Base-by-base conservation (phyloP, 2,113 vertebrate species). In the Nibea albiflora region DNA sequence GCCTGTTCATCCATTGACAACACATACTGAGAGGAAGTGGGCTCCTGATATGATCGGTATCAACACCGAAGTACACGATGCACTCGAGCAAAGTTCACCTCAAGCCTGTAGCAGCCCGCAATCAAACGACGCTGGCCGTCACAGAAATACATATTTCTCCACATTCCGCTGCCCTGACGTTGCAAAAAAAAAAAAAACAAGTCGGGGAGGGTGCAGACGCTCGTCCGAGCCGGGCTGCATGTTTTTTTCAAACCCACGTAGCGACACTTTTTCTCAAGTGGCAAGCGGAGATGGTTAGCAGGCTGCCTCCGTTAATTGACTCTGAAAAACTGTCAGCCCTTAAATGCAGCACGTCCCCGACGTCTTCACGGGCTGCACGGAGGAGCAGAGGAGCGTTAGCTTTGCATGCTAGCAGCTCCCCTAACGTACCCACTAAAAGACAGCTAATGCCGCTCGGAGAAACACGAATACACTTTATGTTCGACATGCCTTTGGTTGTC, bases 11-110 rank as follows among this genome's bases (percentile, higher is more conserved):
- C 80, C 62, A 57, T 42, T 54, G 14, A 35, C 50, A 75, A 26
- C 73, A 54, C 76, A 47, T 19, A 3, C 50, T 11, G n/a, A 20
- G 44, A 69, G 73, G 69, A 76, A 9, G 49, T 20, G 24, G 14
- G 50, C 72, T 74, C 22, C 74, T 75, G 58, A 46, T 68, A 58
- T 67, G 56, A 76, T 75, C 56, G n/a, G 17, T 72, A 71, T 56
- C 42, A 54, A 56, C 22, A 15, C 35, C 39, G 35, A 47, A 71
- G 44, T 57, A 9, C 1, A 56, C n/a, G 11, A 5, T 60, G 60
- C 52, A 69, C 47, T 60, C 2, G 62, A 50, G 65, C 76, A 72
- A 81, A 90, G 72, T 86, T 92, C 72, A 71, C 44, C 28, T 71
- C 19, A 10, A 47, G 57, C 52, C 35, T 4, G 1, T 3, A 17